Conservation (phyloP, 2,888 invertebrate species). For the Ophonus ardosiacus region DNA sequence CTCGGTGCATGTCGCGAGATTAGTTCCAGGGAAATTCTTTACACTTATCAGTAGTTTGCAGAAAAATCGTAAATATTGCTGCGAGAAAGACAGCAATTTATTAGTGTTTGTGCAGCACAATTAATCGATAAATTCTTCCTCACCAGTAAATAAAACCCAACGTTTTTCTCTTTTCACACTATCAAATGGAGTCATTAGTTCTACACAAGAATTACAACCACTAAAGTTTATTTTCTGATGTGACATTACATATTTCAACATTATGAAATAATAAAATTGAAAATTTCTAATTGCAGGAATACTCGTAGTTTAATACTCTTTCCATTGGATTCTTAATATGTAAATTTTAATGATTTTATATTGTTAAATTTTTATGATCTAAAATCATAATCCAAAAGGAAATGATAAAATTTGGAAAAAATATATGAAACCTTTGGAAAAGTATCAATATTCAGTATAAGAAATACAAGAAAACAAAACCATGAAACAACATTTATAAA, state of each 20-base stretch:
- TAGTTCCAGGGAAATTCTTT: constrained; percentile 13
- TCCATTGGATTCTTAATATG: background rate
- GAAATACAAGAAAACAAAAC: too few species aligned
- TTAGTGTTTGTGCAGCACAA: constrained; percentile 2
- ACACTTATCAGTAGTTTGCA: constrained; percentile 38
- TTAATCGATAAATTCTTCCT: constrained; percentile 42
- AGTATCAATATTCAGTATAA: too few species aligned
- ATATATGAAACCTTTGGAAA: too few species aligned
- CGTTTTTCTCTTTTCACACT: constrained; percentile 17
- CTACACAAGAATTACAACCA: background rate
- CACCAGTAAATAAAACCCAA: background rate
- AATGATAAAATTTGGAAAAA: background rate
- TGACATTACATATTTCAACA: background rate
- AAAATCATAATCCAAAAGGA: background rate
- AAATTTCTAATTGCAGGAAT: background rate
- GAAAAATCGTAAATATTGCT: constrained; percentile 32
- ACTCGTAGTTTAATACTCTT: background rate
- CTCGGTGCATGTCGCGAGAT: background rate
- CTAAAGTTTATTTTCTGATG: background rate
- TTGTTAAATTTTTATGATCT: background rate
- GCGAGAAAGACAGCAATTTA: constrained; percentile 9
- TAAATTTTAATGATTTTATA: background rate
- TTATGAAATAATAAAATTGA: background rate
- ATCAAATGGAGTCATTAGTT: background rate
- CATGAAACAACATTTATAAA: too few species aligned